Evolutionary conservation across 2,797 vertebrate species (phyloP).

Genomic region (Molothrus ater): DNA sequence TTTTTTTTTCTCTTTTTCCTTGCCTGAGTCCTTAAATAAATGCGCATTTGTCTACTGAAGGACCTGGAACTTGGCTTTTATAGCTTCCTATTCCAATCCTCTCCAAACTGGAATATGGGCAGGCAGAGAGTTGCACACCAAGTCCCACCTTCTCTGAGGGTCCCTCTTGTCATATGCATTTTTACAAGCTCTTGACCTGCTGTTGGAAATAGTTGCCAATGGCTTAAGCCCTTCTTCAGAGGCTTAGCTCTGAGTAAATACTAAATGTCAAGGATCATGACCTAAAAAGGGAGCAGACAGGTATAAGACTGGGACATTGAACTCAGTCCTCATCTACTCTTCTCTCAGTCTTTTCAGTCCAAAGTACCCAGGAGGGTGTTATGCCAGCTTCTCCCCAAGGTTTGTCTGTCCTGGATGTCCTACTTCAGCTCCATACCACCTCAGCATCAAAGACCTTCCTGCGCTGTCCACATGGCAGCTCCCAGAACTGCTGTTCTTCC

Average conservation of each 20-base stretch:
- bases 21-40: not conserved
- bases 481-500: not conserved
- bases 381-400: not conserved
- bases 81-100: not conserved
- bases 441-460: not conserved
- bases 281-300: not conserved
- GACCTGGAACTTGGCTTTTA: not conserved
- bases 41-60: not conserved
- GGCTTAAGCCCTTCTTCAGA: not conserved
- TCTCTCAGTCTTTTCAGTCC: not conserved
- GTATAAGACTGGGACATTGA: not conserved
- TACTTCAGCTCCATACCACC: not conserved
- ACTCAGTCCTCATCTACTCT: not conserved
- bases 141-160: not conserved
- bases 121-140: rapidly evolving
- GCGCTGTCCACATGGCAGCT: not conserved
- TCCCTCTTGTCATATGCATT: not conserved
- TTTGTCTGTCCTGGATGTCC: not conserved
- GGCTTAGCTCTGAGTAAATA: not conserved
- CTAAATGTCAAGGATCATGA: not conserved
- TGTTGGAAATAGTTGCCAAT: not conserved
- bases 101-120: not conserved
- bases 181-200: not conserved
- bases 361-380: not conserved
- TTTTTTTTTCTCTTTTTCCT: not conserved